Percentiles rank a stretch among this genome's conserved stretches.
phyloP scores from a whole-genome alignment of 2,113 vertebrate species.

The Hypocryptadius cinnamomeus region DNA sequence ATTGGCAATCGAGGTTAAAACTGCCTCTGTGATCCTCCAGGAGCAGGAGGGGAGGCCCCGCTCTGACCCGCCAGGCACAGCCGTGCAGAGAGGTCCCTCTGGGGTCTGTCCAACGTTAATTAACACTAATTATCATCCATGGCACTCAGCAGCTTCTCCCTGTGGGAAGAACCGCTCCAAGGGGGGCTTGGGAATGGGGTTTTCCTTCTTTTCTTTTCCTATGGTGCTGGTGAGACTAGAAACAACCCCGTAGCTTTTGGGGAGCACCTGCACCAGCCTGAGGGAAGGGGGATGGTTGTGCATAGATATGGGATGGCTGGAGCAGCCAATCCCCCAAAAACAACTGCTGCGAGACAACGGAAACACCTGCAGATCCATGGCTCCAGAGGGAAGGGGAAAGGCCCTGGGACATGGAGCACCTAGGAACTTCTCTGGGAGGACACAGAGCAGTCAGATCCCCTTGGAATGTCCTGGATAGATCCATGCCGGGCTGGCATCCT shows the following conservation, averaged over 20 bases:
- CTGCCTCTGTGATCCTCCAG: rapidly evolving
- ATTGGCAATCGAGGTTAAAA: neutral
- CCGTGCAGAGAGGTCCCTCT: neutral
- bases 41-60: neutral
- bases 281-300: neutral
- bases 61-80: neutral
- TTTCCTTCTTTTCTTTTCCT: neutral
- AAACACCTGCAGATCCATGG: neutral
- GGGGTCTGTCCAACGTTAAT: neutral
- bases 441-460: neutral
- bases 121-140: neutral
- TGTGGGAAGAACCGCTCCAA: neutral
- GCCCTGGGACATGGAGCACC: neutral
- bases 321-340: neutral
- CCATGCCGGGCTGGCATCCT: neutral
- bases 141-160: neutral
- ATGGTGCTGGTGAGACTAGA: neutral
- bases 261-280: neutral
- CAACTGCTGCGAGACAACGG: rapidly evolving
- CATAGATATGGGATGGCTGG: neutral
- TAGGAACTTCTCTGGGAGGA: neutral
- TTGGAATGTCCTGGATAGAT: neutral
- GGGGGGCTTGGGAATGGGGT: neutral
- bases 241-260: neutral
- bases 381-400: neutral